A percentile compares a stretch with the other conserved stretches of the same genome.
These are phyloP conservation scores for Monomorium pharaonis DNA, from an alignment of 1,140 invertebrate species.

Conservation along the genomic window DNA sequence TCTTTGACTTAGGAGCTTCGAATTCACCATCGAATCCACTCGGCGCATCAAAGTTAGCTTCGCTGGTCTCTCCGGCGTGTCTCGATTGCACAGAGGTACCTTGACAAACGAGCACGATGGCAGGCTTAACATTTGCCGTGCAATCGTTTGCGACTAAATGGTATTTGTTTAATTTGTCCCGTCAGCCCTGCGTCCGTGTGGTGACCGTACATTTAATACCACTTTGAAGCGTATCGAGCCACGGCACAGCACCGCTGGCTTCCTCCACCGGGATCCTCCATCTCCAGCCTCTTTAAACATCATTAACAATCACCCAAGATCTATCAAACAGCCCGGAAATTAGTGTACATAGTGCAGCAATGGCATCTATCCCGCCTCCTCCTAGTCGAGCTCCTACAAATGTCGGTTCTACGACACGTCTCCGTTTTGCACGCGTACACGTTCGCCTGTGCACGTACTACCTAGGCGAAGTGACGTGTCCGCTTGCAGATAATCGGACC, in stretches of 20 bases:
- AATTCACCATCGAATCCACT: constrained; percentile 45
- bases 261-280: constrained; percentile 52
- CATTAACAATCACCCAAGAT: constrained; percentile 82
- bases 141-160: constrained; percentile 71
- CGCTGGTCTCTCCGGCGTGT: constrained; percentile 50
- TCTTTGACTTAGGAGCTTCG: constrained; percentile 51
- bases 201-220: constrained; percentile 77
- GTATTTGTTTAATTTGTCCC: constrained; percentile 78
- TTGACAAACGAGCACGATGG: constrained; percentile 56
- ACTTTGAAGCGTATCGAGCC: constrained; percentile 75
- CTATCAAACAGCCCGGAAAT: constrained; percentile 81
- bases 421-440: constrained; percentile 56
- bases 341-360: constrained; percentile 75
- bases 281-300: constrained; percentile 76
- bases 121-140: constrained; percentile 69
- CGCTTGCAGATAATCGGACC: constrained; percentile 46
- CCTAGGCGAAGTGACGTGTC: constrained; percentile 3
- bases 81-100: constrained; percentile 49
- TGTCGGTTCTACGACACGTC: constrained; percentile 23
- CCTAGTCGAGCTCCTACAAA: constrained; percentile 32
- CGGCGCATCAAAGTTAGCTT: constrained; percentile 66
- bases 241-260: background rate
- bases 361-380: constrained; percentile 16
- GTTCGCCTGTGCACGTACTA: background rate
- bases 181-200: constrained; percentile 21